Evolutionary conservation across 2,797 vertebrate genomes (phyloP).

Genomic region (Propithecus perrieri): DNA sequence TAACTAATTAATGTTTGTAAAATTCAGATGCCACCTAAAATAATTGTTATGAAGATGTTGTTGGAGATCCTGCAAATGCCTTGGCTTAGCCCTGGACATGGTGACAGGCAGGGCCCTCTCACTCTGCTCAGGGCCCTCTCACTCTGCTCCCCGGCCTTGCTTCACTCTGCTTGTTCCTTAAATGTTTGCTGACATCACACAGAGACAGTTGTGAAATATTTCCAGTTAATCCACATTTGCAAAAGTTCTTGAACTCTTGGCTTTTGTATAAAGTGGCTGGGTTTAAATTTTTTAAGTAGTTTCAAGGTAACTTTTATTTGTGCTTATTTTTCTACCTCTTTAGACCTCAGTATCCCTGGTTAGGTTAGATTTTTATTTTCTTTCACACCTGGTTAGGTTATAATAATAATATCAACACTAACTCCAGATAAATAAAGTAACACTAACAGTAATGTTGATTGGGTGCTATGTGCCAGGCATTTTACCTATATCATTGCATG

Average conservation of each 20-base stretch:
- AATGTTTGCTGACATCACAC: background rate
- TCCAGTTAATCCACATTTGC: background rate
- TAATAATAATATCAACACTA: background rate
- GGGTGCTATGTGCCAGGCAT: background rate
- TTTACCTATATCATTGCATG: background rate
- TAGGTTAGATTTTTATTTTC: background rate
- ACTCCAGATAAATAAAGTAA: background rate
- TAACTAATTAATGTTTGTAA: slow-evolving; percentile 43
- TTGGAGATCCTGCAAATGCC: background rate
- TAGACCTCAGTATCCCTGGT: background rate
- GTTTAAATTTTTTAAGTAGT: background rate
- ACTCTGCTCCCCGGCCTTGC: background rate
- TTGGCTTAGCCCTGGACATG: background rate
- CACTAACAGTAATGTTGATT: background rate
- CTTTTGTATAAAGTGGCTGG: background rate
- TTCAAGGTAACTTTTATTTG: background rate
- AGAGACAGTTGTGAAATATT: background rate
- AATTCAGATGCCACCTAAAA: slow-evolving; percentile 32
- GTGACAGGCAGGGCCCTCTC: background rate
- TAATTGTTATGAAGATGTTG: background rate
- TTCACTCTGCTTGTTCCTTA: background rate
- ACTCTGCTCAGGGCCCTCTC: background rate
- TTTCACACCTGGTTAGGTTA: background rate
- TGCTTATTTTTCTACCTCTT: background rate
- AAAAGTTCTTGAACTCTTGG: slow-evolving; percentile 32